Conservation (phyloP, 2,888 invertebrate genomes). For the Leptinotarsa haldemani region DNA sequence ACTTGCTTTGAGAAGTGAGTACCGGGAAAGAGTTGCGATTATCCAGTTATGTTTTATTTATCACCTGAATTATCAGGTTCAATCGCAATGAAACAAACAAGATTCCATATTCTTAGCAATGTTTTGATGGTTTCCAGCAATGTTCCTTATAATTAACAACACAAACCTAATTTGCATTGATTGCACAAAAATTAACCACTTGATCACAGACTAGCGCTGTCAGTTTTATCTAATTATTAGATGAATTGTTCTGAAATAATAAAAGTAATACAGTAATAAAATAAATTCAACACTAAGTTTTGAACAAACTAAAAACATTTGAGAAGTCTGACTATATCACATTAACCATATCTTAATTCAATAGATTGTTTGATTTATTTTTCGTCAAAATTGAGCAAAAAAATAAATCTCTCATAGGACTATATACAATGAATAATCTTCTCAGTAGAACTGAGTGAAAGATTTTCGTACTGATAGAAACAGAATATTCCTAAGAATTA, state of each 20-base stretch:
- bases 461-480: neutral
- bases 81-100: too few species aligned
- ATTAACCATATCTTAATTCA: constrained; percentile 41
- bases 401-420: constrained; percentile 24
- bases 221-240: constrained; percentile 20
- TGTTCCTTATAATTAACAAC: neutral
- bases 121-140: neutral
- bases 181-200: constrained; percentile 34
- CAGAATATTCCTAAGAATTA: neutral
- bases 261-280: neutral
- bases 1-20: too few species aligned
- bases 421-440: constrained; percentile 25
- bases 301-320: constrained; percentile 6
- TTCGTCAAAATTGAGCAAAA: constrained; percentile 34
- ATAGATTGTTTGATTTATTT: constrained; percentile 37
- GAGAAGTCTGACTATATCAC: constrained; percentile 42
- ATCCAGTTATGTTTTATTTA: neutral
- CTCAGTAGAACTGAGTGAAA: constrained; percentile 1
- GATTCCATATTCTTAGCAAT: too few species aligned
- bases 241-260: neutral
- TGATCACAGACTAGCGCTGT: constrained; percentile 36
- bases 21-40: too few species aligned
- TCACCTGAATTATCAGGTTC: neutral
- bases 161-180: constrained; percentile 14
- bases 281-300: neutral